Percentiles rank a stretch among this genome's conserved stretches.
Evolutionary conservation across 2,113 vertebrate species (phyloP).

Genomic region (Poicephalus meyeri): DNA sequence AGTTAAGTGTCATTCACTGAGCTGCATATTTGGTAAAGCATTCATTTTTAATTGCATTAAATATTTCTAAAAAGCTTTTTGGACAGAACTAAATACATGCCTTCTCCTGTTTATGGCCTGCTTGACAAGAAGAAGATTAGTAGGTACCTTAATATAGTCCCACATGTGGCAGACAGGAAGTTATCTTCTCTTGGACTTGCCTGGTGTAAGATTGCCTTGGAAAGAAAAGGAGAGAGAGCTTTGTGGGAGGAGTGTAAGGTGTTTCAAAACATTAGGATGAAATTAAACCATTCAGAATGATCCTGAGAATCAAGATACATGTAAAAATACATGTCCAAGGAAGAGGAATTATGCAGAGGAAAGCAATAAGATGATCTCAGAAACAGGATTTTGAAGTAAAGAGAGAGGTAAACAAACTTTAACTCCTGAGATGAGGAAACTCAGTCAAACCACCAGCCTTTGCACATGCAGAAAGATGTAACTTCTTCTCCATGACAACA

Average conservation of each 20-base stretch:
- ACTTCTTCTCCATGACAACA: neutral
- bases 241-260: neutral
- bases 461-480: neutral
- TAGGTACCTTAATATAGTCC: neutral
- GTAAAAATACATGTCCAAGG: neutral
- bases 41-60: neutral
- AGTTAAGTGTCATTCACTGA: neutral
- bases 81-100: neutral
- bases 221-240: neutral
- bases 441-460: neutral
- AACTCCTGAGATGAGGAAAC: neutral
- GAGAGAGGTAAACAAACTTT: neutral
- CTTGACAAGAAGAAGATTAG: neutral
- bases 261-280: neutral
- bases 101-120: neutral
- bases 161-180: neutral
- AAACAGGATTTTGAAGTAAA: neutral
- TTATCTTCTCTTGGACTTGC: neutral
- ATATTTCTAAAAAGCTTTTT: neutral
- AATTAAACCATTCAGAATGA: neutral
- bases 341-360: neutral
- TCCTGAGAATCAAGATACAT: neutral
- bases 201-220: neutral
- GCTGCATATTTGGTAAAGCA: neutral
- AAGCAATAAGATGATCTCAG: neutral